Evolutionary conservation across 2,113 vertebrate genomes (phyloP), one percentile per base, ranked within the genome.

Genomic region (Gavialis gangeticus): DNA sequence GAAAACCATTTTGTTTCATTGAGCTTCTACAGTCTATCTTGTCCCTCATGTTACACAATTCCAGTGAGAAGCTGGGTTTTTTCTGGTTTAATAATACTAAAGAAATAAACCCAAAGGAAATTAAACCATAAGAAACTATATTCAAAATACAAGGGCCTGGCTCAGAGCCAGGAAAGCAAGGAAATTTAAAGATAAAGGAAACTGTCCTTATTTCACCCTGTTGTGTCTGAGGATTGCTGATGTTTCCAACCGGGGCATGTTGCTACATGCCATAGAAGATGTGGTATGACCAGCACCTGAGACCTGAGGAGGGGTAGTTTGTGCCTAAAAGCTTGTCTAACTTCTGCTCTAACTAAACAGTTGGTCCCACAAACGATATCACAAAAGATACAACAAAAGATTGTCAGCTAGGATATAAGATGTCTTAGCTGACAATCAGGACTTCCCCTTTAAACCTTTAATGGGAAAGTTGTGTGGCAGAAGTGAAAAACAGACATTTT

Each of bases 101-200:
- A 90, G 81, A 85, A 73, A 79, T 9, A 93, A 93, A 30, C 73
- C 76, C 88, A 96, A 83, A 96, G 96, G 96, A 97, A 97, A 97
- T 97, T 90, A 97, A 97, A 96, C 94, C 89, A 96, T 93, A 97
- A 97, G 97, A 90, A 97, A 94, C 90, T 87, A 94, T 96, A 97
- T 96, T 95, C 90, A 92, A 96, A 97, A 84, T 96, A 96, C 97
- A 97, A 97, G 87, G 81, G 79, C 77, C 93, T 97, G 97, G 96
- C 97, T 1, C 5, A 79, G 93, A 79, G 85, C 90, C 96, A 97
- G 91, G 92, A 93, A 95, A 95, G 92, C 92, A 97, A 97, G 96
- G 96, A 97, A 97, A 97, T 97, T 96, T 96, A 96, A 96, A 97
- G 96, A 97, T 96, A 97, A 97, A 96, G 94, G 92, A 88, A 91